Evolutionary conservation across 2,888 invertebrate species (phyloP), one percentile per base, ranked within the genome.

Genomic region (Cyclophora punctaria): DNA sequence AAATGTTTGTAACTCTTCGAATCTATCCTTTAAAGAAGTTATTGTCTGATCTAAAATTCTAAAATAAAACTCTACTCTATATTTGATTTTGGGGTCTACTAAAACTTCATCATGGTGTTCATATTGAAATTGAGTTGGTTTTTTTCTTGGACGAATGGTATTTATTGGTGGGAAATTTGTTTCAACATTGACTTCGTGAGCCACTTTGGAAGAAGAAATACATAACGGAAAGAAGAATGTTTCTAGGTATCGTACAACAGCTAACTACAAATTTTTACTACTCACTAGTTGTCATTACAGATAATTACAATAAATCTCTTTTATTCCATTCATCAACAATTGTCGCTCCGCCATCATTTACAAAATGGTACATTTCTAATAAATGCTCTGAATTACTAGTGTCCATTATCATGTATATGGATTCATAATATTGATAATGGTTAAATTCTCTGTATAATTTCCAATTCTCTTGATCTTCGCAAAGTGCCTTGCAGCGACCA

Each of bases 1-100:
- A 46, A 35, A 46, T 46, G 46, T 46, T 46, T 46, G 4, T 35
- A 46, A 6, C 46, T 46, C 45, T 3, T 48, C 45, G 41, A 51
- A 48, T 48, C 51, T 48, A 42, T 48, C 35, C 35, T 51, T 48
- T 51, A 48, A 45, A 48, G 43, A 48, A 43, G 51, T 45, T 51
- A 48, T 42, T 37, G 46, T 46, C n/a, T 51, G 48, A 48, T 48
- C 40, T 40, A 40, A 7, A 40, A 7, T 40, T 40, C 6, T 40
- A 40, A 5, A 5, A 4, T 40, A 40, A 7, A 48, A 48, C 6
- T 35, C 43, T 46, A 48, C 45, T 48, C 48, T 48, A 48, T 45
- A 48, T 48, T 40, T 48, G 44, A 46, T 35, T 48, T 51, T 48
- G n/a, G 51, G 45, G 43, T 48, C 48, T 48, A n/a, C n/a, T n/a